Percentiles rank a stretch among this genome's conserved stretches.
These are phyloP conservation scores for Delphinapterus leucas DNA, from an alignment of 2,113 vertebrate species.

Conservation along the genomic window DNA sequence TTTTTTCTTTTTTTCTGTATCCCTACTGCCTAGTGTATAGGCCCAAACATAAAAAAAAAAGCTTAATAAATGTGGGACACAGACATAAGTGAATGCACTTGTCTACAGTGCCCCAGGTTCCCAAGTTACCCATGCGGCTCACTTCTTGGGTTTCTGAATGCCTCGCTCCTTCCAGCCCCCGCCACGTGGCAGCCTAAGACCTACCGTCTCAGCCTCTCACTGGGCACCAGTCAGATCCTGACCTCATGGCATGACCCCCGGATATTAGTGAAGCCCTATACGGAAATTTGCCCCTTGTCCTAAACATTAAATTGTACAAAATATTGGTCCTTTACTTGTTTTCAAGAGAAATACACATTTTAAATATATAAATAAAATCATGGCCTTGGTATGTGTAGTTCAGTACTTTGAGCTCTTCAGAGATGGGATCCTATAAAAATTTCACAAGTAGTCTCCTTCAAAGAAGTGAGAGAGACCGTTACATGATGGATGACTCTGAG, in stretches of 20 bases:
- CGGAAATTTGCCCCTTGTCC: not conserved
- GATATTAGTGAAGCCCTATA: not conserved
- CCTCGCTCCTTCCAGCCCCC: not conserved
- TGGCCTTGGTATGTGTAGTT: not conserved
- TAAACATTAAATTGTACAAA: not conserved
- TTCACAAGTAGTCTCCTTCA: not conserved
- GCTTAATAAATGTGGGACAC: not conserved
- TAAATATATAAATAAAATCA: not conserved
- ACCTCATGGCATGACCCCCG: not conserved
- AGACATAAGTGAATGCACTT: not conserved
- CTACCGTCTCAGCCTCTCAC: not conserved
- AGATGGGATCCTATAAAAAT: conserved; percentile 35
- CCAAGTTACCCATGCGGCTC: too few relatives aligned
- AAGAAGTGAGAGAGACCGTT: not conserved
- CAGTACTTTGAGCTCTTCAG: not conserved
- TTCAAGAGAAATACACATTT: not conserved
- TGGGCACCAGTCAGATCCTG: not conserved
- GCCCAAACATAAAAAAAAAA: not conserved
- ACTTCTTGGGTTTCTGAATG: not conserved
- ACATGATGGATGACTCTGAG: not conserved
- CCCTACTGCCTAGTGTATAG: not conserved
- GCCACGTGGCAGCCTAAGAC: not conserved
- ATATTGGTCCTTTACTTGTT: not conserved
- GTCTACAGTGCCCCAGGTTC: not conserved
- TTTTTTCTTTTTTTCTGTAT: not conserved